Evolutionary conservation across 2,113 vertebrate species (phyloP), one percentile per base, ranked within the genome.

Genomic region (Nerophis ophidion): DNA sequence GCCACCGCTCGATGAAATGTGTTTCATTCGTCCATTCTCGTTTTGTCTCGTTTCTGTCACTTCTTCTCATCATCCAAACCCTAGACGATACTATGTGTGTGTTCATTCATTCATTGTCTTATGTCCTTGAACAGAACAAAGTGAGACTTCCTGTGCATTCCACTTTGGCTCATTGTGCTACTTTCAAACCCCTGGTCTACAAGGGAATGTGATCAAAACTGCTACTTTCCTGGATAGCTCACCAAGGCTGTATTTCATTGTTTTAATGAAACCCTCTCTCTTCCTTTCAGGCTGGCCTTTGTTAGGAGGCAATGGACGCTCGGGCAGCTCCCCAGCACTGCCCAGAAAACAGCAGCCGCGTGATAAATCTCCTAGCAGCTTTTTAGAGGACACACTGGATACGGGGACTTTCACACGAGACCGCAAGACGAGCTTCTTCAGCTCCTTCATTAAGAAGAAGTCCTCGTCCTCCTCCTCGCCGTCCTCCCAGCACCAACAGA

Each of bases 361-460:
- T 71, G 97, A 98, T 71, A 98, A 98, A 83, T 98, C 95, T 48
- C 93, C 97, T 50, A 92, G 89, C 83, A 92, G 91, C 88, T 89
- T 97, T 46, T 70, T 96, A 75, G 95, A 97, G 66, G 97, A 99
- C 47, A 75, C 89, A 63, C 91, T 92, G 80, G 96, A 99, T 54
- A 66, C 81, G 84, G 93, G 93, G 57, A 93, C 92, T n/a, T 98
- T 99, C 75, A 96, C 93, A 34, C 89, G 97, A 65, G 96, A 98
- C 76, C 92, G 97, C 60, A 98, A 98, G 76, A 92, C 95, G 1
- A 94, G 95, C 76, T 99, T 99, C 90, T 99, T 99, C 86, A 99
- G 97, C 84, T 99, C 97, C 44, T 99, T 99, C 67, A 99, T 99
- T 84, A 99, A 93, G 85, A 98, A 98, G 84, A 97, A 96, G 75